phyloP scores from a whole-genome alignment of 2,888 invertebrate species.

The Drosophila mercatorum region DNA sequence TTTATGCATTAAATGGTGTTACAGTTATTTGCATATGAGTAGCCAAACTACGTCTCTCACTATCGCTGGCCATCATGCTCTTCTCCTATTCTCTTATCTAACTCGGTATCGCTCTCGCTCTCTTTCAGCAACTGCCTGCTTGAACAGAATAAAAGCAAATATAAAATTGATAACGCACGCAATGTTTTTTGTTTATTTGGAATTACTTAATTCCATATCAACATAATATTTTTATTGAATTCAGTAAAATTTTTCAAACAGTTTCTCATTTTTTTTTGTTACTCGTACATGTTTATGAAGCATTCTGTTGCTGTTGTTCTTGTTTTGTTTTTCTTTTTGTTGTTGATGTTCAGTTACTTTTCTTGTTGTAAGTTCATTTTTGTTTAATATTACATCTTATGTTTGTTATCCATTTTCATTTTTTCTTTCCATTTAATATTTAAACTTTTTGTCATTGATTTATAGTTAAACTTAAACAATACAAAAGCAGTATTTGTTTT shows the following conservation, averaged over 20 bases:
- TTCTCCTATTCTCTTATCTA: too few species aligned
- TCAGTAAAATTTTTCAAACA: conserved; percentile 83
- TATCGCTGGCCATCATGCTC: too few species aligned
- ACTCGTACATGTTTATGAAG: conserved; percentile 70
- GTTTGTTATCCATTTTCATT: conserved; percentile 32
- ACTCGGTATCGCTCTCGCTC: not conserved
- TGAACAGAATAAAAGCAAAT: not conserved
- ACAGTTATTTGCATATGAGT: not conserved
- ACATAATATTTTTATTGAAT: conserved; percentile 83
- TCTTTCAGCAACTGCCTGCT: too few species aligned
- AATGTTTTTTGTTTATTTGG: conserved; percentile 78
- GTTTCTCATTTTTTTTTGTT: conserved; percentile 72
- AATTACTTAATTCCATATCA: conserved; percentile 83
- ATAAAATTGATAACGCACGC: not conserved
- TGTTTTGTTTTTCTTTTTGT: conserved; percentile 42
- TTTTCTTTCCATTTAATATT: conserved; percentile 55
- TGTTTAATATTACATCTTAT: conserved; percentile 63
- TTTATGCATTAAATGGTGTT: not conserved
- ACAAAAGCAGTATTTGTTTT: conserved; percentile 83
- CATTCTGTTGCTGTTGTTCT: conserved; percentile 54
- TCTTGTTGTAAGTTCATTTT: conserved; percentile 56
- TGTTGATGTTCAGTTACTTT: conserved; percentile 60
- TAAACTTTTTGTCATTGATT: conserved; percentile 68
- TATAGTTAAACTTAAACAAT: conserved; percentile 83
- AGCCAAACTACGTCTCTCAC: not conserved